Evolutionary conservation across 2,888 invertebrate species (phyloP).

Genomic region (Dryomyza anilis): DNA sequence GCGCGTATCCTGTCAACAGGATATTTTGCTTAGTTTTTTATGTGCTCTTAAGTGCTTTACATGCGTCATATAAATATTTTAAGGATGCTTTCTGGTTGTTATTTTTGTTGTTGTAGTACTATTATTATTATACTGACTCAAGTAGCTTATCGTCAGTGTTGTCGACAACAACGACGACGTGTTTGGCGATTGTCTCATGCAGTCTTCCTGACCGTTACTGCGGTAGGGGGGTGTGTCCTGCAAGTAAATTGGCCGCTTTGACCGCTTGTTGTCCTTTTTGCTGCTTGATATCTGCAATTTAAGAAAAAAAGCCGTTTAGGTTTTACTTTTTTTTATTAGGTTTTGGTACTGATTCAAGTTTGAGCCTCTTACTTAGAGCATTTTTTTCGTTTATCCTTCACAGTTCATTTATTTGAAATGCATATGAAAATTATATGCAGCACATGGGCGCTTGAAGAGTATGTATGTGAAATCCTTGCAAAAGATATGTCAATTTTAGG

Average conservation of each 20-base stretch:
- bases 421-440: not conserved
- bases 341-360: conserved; percentile 6
- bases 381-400: not conserved
- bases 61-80: conserved; percentile 51
- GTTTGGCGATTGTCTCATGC: not conserved
- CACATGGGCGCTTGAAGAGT: not conserved
- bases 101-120: not conserved
- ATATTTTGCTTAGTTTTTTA: conserved; percentile 19
- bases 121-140: conserved; percentile 5
- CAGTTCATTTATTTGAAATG: not conserved
- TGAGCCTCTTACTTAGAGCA: conserved; percentile 10
- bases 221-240: not conserved
- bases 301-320: not conserved
- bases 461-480: not conserved
- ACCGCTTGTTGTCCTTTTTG: not conserved
- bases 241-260: conserved; percentile 14
- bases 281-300: not conserved
- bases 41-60: conserved; percentile 31
- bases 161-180: conserved; percentile 9
- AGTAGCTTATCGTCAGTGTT: conserved; percentile 22
- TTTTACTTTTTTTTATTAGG: not conserved
- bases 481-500: not conserved
- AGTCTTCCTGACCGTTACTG: not conserved
- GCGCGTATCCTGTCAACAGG: conserved; percentile 18
- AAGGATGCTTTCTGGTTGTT: conserved; percentile 37